phyloP scores from a whole-genome alignment of 1,140 invertebrate species.

The Drosophila elegans region DNA sequence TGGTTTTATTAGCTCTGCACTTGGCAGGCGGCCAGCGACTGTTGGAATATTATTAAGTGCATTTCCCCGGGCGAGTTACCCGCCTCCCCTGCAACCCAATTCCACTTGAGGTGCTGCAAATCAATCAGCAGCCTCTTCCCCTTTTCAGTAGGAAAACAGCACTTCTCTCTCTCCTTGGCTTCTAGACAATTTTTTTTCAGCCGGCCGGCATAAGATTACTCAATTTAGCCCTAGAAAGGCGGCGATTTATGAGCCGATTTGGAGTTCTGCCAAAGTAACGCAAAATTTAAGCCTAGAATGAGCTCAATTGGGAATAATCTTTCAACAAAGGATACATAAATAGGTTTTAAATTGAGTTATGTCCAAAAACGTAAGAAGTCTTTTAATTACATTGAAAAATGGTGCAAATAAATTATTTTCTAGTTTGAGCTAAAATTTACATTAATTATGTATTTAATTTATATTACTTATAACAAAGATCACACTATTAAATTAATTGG shows the following conservation, averaged over 20 bases:
- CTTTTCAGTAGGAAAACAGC: neutral
- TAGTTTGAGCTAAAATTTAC: neutral
- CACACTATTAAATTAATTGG: too few species aligned
- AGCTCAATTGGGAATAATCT: neutral
- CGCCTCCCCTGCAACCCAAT: slow-evolving; percentile 9
- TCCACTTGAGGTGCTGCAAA: slow-evolving; percentile 64
- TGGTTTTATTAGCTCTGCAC: slow-evolving; percentile 51
- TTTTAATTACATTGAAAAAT: neutral
- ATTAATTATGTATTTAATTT: too few species aligned
- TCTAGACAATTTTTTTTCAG: slow-evolving; percentile 1
- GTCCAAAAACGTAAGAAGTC: too few species aligned
- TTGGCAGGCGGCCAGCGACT: slow-evolving; percentile 63
- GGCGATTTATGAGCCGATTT: neutral
- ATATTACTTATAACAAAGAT: too few species aligned
- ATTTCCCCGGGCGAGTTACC: slow-evolving; percentile 13
- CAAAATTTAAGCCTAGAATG: neutral
- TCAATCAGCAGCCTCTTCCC: slow-evolving; percentile 56
- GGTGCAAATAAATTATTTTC: too few species aligned
- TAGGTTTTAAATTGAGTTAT: too few species aligned
- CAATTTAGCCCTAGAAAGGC: slow-evolving; percentile 58
- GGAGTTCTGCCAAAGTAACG: neutral
- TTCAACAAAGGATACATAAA: too few species aligned
- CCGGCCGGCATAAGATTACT: slow-evolving; percentile 34
- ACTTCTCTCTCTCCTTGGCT: neutral
- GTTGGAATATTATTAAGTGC: slow-evolving; percentile 49